Evolutionary conservation across 1,140 invertebrate genomes (phyloP), one percentile per base, ranked within the genome.

Genomic region (Bombus huntii): DNA sequence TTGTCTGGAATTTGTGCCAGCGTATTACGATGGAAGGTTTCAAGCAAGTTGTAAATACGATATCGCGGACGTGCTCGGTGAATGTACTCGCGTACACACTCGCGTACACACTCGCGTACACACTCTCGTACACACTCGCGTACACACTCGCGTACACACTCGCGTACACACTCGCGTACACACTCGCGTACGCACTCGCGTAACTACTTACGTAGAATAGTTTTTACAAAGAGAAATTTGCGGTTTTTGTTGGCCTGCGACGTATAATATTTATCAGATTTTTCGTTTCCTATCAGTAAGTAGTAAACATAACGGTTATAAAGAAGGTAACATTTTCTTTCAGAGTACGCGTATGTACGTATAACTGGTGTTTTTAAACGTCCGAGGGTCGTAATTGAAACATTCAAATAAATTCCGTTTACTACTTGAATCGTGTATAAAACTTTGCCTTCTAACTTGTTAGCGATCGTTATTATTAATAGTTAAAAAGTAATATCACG

Each of bases 221-320:
- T 31, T 74, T 78, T 78, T 39, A 53, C 59, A 18, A 25, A 44
- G n/a, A 44, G 76, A 78, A 66, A 78, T 62, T 78, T 44, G 39
- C 59, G 76, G 22, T 78, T 78, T 78, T 39, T 62, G 37, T 25
- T 25, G 3, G 25, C 25, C 3, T 31, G 39, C 25, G 39, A 78
- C 76, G 9, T 78, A 53, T 22, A 47, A 18, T 18, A 15, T 78
- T 44, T 66, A 66, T 44, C 28, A 15, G 3, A 31, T 18, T 31
- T 34, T 66, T 39, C 85, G 25, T 88, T 76, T 78, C 74, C 83
- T 70, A 68, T 53, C 42, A 0, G 28, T 13, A n/a, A n/a, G 10
- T 62, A 13, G 28, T 1, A 42, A 73, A 34, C 12, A 8, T 9
- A 22, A 53, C 5, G 47, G 0, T 22, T 53, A 53, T 6, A 53